These are phyloP conservation scores for Sitophilus oryzae DNA, from an alignment of 1,140 invertebrate species.

Conservation along the genomic window DNA sequence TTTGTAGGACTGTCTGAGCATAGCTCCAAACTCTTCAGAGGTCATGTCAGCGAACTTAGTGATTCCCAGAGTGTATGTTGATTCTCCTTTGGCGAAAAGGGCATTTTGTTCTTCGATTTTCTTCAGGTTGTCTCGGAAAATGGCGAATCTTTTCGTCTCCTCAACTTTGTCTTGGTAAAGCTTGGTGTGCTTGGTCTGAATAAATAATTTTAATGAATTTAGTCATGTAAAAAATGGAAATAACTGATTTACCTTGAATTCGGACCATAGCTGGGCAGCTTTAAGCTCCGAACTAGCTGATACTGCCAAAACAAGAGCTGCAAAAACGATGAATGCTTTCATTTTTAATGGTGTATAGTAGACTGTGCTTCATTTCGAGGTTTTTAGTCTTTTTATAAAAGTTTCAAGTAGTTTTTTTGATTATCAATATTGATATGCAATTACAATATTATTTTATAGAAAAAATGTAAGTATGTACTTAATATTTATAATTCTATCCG, in stretches of 20 bases:
- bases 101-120: constrained; percentile 17
- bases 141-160: neutral
- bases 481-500: too few relatives aligned
- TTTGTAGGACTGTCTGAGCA: neutral
- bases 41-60: constrained; percentile 14
- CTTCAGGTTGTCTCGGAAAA: constrained; percentile 3
- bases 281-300: neutral
- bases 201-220: too few relatives aligned
- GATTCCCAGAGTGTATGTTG: constrained; percentile 5
- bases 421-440: too few relatives aligned
- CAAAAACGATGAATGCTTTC: neutral
- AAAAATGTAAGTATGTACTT: too few relatives aligned
- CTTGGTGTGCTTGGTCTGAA: neutral
- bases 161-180: neutral
- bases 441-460: too few relatives aligned
- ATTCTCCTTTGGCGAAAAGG: neutral
- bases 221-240: too few relatives aligned
- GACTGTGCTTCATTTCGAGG: too few relatives aligned
- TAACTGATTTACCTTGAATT: neutral
- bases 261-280: neutral
- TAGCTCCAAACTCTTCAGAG: constrained; percentile 6
- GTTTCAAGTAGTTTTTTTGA: too few relatives aligned
- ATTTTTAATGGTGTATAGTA: too few relatives aligned
- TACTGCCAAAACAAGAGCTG: neutral
- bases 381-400: too few relatives aligned